Evolutionary conservation across 2,797 vertebrate genomes (phyloP), one percentile per base, ranked within the genome.

Genomic region (Poeciliopsis turneri): DNA sequence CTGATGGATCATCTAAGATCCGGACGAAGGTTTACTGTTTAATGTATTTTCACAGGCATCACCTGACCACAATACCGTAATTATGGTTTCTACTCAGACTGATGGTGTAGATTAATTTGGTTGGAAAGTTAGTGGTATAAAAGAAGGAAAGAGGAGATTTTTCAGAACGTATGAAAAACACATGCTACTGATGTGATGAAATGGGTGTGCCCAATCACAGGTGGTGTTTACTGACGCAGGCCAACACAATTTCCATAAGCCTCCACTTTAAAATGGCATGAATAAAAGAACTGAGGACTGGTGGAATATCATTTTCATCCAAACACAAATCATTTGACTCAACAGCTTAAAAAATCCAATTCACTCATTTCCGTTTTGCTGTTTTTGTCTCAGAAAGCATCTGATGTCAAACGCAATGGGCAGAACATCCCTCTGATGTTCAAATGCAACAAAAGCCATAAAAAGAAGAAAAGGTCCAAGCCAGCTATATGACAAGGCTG

Each of bases 321-420:
- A 45, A 11, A 18, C 64, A 41, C 47, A 77, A 28, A 53, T 4
- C 36, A 57, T 0, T 18, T 70, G 41, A 10, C 0, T 39, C 33
- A 43, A 33, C 66, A 69, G 49, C 51, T 11, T 49, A n/a, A 41
- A 69, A 77, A 72, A 80, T 30, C 28, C 18, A 73, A 51, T 70
- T 55, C 64, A 78, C 73, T 79, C 4, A 33, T 78, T 78, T 76
- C 13, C 25, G 76, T 82, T 70, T 30, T 57, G 59, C 39, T 81
- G 49, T 23, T 39, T 72, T 30, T 74, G 71, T 51, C 10, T 61
- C 64, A 45, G 78, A 11, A 70, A 69, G 55, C 23, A 47, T 47
- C 47, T 55, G 70, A 6, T 61, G 23, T 20, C 49, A 64, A 69
- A 41, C 10, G 4, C 10, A 4, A 25, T 0, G 33, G 16, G 72